Evolutionary conservation across 2,797 vertebrate species (phyloP).

Genomic region (Psittacula derbiana): DNA sequence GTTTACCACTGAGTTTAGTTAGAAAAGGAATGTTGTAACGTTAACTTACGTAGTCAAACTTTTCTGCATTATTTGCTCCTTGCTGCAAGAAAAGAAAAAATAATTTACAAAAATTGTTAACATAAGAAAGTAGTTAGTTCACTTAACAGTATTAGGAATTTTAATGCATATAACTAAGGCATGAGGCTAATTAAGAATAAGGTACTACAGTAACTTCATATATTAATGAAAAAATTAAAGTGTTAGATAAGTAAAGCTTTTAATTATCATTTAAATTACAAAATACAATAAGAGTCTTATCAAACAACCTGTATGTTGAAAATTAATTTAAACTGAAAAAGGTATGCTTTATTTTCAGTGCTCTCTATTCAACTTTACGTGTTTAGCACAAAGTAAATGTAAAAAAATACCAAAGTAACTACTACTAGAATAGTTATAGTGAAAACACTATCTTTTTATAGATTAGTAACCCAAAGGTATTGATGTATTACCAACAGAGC

Average conservation of each 20-base stretch:
- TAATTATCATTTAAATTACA: constrained; percentile 54
- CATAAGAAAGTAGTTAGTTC: constrained; percentile 18
- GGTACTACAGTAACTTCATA: constrained; percentile 57
- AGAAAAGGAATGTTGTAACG: neutral
- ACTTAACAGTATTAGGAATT: constrained; percentile 65
- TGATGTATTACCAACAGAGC: constrained; percentile 22
- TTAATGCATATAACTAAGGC: constrained; percentile 33
- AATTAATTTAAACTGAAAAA: constrained; percentile 62
- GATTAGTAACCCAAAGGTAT: neutral
- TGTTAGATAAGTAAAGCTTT: constrained; percentile 60
- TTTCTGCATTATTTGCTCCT: constrained; percentile 95
- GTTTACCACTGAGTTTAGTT: neutral
- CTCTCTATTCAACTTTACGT: constrained; percentile 30
- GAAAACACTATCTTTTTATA: neutral
- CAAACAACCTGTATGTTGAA: constrained; percentile 32
- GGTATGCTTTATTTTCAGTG: constrained; percentile 73
- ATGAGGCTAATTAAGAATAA: constrained; percentile 47
- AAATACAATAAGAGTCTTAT: constrained; percentile 21
- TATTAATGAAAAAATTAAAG: constrained; percentile 67
- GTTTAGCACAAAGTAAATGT: constrained; percentile 43
- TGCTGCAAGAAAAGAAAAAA: constrained; percentile 84
- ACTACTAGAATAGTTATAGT: neutral
- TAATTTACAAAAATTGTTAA: constrained; percentile 71
- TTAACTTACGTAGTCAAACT: constrained; percentile 97
- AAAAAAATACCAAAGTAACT: constrained; percentile 1